Evolutionary conservation across 1,140 invertebrate genomes (phyloP), one percentile per base, ranked within the genome.

Genomic region (Drosophila rhopaloa): DNA sequence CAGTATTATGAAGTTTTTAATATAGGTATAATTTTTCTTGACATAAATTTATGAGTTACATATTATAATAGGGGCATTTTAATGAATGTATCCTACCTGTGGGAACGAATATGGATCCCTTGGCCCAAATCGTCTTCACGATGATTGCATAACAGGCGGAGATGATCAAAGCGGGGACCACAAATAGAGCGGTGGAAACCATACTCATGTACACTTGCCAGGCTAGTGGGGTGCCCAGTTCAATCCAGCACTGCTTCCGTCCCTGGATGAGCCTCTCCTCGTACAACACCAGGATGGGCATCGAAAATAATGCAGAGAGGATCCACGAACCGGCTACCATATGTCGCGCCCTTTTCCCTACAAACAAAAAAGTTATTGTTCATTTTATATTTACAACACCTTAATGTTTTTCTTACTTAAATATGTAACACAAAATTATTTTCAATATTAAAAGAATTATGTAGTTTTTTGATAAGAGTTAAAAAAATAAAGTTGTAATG

Each of bases 181-280:
- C 94, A 93, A 99, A 98, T 4, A 98, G 94, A 38, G 96, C 95
- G 5, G 96, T 91, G 5, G 97, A 96, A 0, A 98, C 96, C 24
- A 97, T 83, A 0, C 95, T 96, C 95, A 99, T 96, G 93, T 98
- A 99, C 11, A 98, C 93, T 93, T 96, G 96, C 98, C 98, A 98
- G 53, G 96, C 94, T 90, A 95, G 94, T 0, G 95, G 93, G 1
- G 95, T 94, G 0, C 95, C 94, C 44, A 99, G 92, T 19, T 98
- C 96, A 62, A 98, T 98, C 97, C 97, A 98, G 92, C 98, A 99
- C 92, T 98, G 97, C 0, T 94, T 93, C 76, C 95, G 94, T 19
- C 95, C 96, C 95, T 96, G 94, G 67, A 97, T 94, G 40, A 94
- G 92, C 92, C 95, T 95, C 75, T 97, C 96, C 92, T 97, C 95